phyloP scores from a whole-genome alignment of 2,113 vertebrate genomes.

The Erpornis zantholeuca region DNA sequence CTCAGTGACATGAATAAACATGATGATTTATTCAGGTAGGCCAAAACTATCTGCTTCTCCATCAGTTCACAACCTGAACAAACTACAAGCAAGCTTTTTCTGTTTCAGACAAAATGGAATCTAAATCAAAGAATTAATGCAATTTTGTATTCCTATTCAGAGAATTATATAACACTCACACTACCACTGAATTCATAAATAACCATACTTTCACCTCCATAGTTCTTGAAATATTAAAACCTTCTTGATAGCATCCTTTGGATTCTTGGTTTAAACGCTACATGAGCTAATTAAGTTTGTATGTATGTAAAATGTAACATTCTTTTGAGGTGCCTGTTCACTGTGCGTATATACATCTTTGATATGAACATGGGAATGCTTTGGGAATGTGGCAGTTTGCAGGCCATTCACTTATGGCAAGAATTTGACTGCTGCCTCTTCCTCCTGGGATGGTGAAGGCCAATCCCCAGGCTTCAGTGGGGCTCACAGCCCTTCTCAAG shows the following conservation, averaged over 20 bases:
- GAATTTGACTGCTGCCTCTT: background rate
- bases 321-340: background rate
- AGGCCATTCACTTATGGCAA: background rate
- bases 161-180: background rate
- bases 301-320: background rate
- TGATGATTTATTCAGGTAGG: background rate
- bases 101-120: background rate
- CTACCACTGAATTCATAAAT: background rate
- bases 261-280: background rate
- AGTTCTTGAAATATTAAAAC: conserved; percentile 1
- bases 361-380: background rate
- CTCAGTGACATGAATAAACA: background rate
- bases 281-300: background rate
- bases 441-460: background rate
- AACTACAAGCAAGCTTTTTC: background rate
- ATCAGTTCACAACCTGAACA: background rate
- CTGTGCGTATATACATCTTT: background rate
- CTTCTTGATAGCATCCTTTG: background rate
- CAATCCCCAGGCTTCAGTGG: background rate
- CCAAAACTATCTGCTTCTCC: background rate
- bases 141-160: background rate
- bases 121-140: background rate
- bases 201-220: background rate
- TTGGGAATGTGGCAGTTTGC: background rate
- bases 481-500: background rate